These are phyloP conservation scores for Cryptus armator DNA, from an alignment of 2,888 invertebrate genomes.

Conservation along the genomic window DNA sequence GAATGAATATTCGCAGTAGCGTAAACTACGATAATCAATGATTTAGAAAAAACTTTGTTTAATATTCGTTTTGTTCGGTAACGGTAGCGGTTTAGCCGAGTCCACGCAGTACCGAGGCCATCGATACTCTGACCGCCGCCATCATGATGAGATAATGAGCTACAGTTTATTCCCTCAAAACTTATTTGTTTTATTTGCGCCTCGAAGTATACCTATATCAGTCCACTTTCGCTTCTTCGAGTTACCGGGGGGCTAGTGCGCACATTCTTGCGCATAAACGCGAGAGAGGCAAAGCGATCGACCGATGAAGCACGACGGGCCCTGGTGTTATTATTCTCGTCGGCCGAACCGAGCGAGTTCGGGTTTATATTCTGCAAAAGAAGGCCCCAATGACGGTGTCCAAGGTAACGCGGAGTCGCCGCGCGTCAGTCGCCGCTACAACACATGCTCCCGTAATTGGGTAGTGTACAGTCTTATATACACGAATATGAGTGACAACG, in stretches of 20 bases:
- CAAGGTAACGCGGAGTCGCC: constrained; percentile 9
- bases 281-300: constrained; percentile 49
- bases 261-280: constrained; percentile 71
- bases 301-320: constrained; percentile 65
- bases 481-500: constrained; percentile 50
- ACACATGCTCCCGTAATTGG: background rate
- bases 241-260: constrained; percentile 55
- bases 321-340: constrained; percentile 39
- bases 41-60: background rate
- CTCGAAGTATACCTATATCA: constrained; percentile 38
- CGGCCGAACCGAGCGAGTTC: constrained; percentile 3
- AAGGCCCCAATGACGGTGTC: constrained; percentile 31
- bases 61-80: background rate
- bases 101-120: constrained; percentile 65
- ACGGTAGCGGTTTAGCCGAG: constrained; percentile 2
- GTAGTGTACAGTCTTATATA: background rate
- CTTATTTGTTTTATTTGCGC: constrained; percentile 66
- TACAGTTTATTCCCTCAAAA: constrained; percentile 70
- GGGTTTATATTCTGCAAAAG: constrained; percentile 7
- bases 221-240: constrained; percentile 58
- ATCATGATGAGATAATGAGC: constrained; percentile 72
- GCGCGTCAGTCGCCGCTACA: background rate
- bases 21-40: background rate
- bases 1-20: constrained; percentile 22
- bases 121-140: constrained; percentile 71